A percentile compares a stretch with the other conserved stretches of the same genome.
phyloP scores from a whole-genome alignment of 2,113 vertebrate species.

The Nyctereutes procyonoides region DNA sequence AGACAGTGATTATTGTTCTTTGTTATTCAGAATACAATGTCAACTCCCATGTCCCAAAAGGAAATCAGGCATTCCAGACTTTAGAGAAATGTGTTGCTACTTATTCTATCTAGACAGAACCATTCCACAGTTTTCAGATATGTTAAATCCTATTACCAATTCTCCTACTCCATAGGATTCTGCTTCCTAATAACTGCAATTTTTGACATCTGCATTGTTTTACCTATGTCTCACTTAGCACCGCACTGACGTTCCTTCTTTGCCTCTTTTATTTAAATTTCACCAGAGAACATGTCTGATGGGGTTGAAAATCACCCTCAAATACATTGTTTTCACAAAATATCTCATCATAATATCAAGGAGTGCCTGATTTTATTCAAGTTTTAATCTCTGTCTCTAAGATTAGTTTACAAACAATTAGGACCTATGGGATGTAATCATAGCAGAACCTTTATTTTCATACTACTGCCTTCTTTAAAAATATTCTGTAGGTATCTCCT shows the following conservation, averaged over 20 bases:
- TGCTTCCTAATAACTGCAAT: not conserved
- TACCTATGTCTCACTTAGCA: not conserved
- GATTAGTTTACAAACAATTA: not conserved
- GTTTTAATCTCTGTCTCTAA: not conserved
- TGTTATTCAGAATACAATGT: not conserved
- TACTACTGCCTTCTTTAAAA: not conserved
- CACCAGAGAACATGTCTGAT: not conserved
- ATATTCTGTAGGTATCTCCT: not conserved
- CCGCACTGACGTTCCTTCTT: not conserved
- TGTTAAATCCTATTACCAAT: not conserved
- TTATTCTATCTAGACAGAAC: not conserved
- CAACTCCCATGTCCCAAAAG: not conserved
- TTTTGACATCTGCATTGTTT: not conserved
- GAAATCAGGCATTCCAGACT: not conserved
- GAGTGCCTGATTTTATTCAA: not conserved
- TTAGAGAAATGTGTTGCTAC: not conserved
- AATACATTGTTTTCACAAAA: not conserved
- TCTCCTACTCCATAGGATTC: not conserved
- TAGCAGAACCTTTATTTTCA: not conserved
- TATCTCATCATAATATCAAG: not conserved
- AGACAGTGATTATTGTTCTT: not conserved
- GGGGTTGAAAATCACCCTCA: not conserved
- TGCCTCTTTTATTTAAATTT: not conserved
- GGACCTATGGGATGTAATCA: not conserved
- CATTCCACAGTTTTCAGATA: not conserved